These are phyloP conservation scores for Anorthoa munda DNA, from an alignment of 2,888 invertebrate species.

Conservation along the genomic window DNA sequence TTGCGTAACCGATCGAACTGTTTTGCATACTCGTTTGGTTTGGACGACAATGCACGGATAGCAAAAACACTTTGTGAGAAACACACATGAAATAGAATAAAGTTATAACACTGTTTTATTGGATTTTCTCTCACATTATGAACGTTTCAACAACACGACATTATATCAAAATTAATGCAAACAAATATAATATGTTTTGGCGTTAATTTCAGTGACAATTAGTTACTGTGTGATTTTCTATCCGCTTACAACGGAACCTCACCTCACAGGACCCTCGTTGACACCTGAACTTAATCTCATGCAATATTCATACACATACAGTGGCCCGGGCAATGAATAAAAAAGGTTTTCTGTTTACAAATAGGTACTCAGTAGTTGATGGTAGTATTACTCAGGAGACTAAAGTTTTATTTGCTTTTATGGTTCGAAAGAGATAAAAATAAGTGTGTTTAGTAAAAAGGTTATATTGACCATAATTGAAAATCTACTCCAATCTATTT, in stretches of 20 bases:
- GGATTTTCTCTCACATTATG: too few relatives aligned
- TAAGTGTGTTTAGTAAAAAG: background rate
- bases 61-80: too few relatives aligned
- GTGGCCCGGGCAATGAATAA: constrained; percentile 45
- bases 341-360: constrained; percentile 49
- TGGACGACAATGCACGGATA: too few relatives aligned
- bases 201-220: background rate
- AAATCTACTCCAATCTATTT: background rate
- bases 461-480: background rate
- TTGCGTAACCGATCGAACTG: too few relatives aligned
- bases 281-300: constrained; percentile 71
- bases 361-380: constrained; percentile 40
- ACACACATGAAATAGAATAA: too few relatives aligned
- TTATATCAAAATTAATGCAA: background rate
- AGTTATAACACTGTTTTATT: too few relatives aligned
- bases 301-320: constrained; percentile 73
- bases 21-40: too few relatives aligned
- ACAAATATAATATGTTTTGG: background rate
- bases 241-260: constrained; percentile 16
- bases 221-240: background rate
- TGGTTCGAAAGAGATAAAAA: background rate
- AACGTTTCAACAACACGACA: too few relatives aligned
- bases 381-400: constrained; percentile 27
- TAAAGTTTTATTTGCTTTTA: constrained; percentile 11
- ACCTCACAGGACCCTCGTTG: constrained; percentile 26